These are phyloP conservation scores for Dendroctonus valens DNA, from an alignment of 1,140 invertebrate species.

Conservation along the genomic window DNA sequence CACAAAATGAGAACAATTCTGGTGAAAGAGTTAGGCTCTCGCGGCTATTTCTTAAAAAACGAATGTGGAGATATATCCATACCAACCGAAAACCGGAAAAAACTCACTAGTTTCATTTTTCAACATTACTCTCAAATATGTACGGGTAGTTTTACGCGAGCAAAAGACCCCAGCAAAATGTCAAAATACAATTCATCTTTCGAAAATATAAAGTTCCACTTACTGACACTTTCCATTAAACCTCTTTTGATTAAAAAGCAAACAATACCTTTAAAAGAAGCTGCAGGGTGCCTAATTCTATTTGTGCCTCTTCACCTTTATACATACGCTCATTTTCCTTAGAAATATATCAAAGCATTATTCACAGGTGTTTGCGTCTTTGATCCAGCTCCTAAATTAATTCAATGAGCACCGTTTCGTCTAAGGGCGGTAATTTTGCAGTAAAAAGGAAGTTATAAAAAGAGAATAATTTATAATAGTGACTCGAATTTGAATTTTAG, in stretches of 20 bases:
- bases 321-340: constrained; percentile 8
- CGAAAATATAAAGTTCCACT: too few relatives aligned
- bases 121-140: too few relatives aligned
- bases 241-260: neutral
- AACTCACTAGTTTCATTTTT: too few relatives aligned
- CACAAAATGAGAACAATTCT: too few relatives aligned
- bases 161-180: too few relatives aligned
- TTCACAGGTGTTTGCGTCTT: constrained; percentile 33
- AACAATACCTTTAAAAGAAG: neutral
- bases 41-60: too few relatives aligned
- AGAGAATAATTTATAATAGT: constrained; percentile 35
- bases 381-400: constrained; percentile 31
- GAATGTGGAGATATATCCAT: too few relatives aligned
- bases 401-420: constrained; percentile 30
- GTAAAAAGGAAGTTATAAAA: constrained; percentile 27
- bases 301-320: constrained; percentile 20
- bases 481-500: constrained; percentile 33
- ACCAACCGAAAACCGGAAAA: too few relatives aligned
- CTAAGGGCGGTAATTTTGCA: constrained; percentile 27
- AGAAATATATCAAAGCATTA: constrained; percentile 29
- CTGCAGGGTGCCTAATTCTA: constrained; percentile 15
- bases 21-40: too few relatives aligned
- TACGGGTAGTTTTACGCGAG: too few relatives aligned
- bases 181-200: too few relatives aligned
- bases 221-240: too few relatives aligned